A percentile compares a stretch with the other conserved stretches of the same genome.
Conservation (phyloP, 2,797 vertebrate genomes). For the Lerista edwardsae region DNA sequence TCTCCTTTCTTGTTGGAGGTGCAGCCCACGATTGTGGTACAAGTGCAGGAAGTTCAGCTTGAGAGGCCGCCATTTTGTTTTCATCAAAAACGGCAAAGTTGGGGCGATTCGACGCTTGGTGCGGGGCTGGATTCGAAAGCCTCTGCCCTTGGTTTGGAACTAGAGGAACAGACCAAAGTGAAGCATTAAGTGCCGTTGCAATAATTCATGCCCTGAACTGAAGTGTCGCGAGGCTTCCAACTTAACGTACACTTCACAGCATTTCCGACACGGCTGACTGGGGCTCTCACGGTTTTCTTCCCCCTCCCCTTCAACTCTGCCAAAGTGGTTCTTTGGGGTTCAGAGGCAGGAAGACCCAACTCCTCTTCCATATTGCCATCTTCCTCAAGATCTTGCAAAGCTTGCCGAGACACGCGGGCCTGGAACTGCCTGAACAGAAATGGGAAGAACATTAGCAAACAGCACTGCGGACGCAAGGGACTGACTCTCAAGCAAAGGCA, state of each 20-base stretch:
- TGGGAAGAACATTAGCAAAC: not conserved
- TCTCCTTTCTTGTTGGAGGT: conserved; percentile 82
- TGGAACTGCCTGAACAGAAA: conserved; percentile 86
- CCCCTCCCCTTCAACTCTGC: conserved; percentile 88
- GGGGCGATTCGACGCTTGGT: conserved; percentile 58
- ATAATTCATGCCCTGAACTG: not conserved
- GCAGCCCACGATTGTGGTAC: conserved; percentile 82
- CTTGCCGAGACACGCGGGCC: conserved; percentile 89
- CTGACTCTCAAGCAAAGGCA: no score
- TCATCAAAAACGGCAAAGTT: conserved; percentile 88
- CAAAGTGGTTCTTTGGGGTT: conserved; percentile 85
- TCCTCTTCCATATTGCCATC: conserved; percentile 70
- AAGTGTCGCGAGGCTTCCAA: not conserved
- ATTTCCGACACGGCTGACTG: conserved; percentile 83
- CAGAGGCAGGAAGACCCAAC: conserved; percentile 55
- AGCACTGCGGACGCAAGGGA: no score
- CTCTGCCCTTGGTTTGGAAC: conserved; percentile 77
- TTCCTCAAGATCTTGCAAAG: conserved; percentile 80
- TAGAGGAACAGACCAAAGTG: conserved; percentile 62
- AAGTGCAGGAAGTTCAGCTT: conserved; percentile 70
- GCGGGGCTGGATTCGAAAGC: conserved; percentile 65
- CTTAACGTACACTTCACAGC: conserved; percentile 81
- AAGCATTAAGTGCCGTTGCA: no score
- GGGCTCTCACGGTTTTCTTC: conserved; percentile 86
- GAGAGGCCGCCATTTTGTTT: conserved; percentile 71